A percentile compares a stretch with the other conserved stretches of the same genome.
Evolutionary conservation across 2,888 invertebrate genomes (phyloP).

Genomic region (Dicycla oo): DNA sequence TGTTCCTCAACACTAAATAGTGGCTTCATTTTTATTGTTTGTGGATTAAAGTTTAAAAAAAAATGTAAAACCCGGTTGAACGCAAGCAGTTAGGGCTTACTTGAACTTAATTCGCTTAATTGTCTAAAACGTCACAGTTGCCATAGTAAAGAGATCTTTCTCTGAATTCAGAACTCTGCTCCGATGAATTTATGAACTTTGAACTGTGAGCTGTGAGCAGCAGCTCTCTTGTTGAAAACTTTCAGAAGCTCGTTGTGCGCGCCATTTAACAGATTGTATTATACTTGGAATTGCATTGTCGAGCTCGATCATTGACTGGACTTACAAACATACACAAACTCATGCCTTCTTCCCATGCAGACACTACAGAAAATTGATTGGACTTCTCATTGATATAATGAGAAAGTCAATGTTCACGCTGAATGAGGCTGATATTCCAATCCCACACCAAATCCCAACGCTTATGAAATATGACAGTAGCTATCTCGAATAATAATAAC

Average conservation of each 20-base stretch:
- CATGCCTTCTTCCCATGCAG: too few species aligned
- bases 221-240: conserved; percentile 17
- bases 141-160: conserved; percentile 27
- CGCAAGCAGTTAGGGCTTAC: conserved; percentile 6
- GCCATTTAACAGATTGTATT: conserved; percentile 26
- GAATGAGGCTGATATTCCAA: not conserved
- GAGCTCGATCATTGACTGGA: too few species aligned
- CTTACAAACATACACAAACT: too few species aligned
- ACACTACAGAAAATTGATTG: too few species aligned
- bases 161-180: conserved; percentile 14
- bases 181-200: conserved; percentile 38
- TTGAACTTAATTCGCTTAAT: conserved; percentile 40
- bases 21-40: not conserved
- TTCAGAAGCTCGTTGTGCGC: conserved; percentile 8
- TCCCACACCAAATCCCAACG: not conserved
- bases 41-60: not conserved
- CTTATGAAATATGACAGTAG: conserved; percentile 54
- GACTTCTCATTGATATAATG: not conserved
- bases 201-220: not conserved
- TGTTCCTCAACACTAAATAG: not conserved
- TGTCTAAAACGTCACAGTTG: conserved; percentile 33
- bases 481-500: conserved; percentile 55
- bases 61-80: not conserved
- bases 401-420: not conserved
- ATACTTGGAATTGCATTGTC: not conserved